Conservation (phyloP, 2,113 vertebrate genomes). For the Hyperoodon ampullatus region DNA sequence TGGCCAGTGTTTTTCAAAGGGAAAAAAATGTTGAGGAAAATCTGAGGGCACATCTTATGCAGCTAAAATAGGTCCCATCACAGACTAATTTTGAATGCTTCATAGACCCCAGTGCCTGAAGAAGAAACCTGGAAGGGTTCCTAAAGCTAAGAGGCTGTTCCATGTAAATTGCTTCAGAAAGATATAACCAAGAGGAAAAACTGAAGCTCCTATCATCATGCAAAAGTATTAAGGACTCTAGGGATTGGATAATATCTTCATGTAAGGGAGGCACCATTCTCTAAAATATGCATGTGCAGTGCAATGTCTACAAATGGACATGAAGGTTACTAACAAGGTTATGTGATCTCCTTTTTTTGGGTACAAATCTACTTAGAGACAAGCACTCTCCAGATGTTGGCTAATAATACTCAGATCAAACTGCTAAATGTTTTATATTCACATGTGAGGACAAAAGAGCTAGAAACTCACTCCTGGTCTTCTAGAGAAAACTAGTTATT, state of each 20-base stretch:
- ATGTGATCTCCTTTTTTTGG: not conserved
- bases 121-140: slow-evolving; percentile 75
- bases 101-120: not conserved
- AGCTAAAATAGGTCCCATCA: slow-evolving; percentile 68
- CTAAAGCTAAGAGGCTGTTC: slow-evolving; percentile 69
- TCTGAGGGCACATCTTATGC: slow-evolving; percentile 65
- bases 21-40: slow-evolving; percentile 39
- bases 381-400: not conserved
- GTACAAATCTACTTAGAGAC: not conserved
- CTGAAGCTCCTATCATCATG: slow-evolving; percentile 44
- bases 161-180: slow-evolving; percentile 73
- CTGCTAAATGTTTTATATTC: not conserved
- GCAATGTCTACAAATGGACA: not conserved
- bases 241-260: slow-evolving; percentile 55
- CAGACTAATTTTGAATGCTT: slow-evolving; percentile 70
- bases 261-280: slow-evolving; percentile 63
- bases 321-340: not conserved
- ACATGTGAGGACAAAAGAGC: not conserved
- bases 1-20: slow-evolving; percentile 69
- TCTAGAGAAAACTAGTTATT: not conserved
- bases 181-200: slow-evolving; percentile 57
- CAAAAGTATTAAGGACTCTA: slow-evolving; percentile 59
- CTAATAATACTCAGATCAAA: not conserved
- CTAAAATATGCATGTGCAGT: not conserved
- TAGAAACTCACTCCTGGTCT: not conserved